phyloP scores from a whole-genome alignment of 2,113 vertebrate genomes.

The Forbesichthys agassizii region DNA sequence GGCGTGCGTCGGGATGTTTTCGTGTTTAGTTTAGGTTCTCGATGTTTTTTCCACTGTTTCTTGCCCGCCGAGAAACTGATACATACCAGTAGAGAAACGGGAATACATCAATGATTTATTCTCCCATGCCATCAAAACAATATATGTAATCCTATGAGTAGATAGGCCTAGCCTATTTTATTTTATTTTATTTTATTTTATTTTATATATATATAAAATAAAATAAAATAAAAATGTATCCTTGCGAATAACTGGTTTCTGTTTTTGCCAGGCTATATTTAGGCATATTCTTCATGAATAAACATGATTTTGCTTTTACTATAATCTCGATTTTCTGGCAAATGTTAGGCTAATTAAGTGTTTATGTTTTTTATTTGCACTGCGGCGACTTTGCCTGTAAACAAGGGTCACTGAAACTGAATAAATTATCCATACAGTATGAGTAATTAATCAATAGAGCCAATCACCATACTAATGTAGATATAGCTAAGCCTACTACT shows the following conservation, averaged over 20 bases:
- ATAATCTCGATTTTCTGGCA: not conserved
- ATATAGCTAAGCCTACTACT: not conserved
- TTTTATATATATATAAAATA: too few relatives aligned
- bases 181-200: too few relatives aligned
- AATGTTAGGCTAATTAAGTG: not conserved
- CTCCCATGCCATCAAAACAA: conserved; percentile 6
- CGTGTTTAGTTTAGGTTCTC: not conserved
- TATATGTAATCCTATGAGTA: conserved; percentile 5
- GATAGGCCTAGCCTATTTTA: not conserved
- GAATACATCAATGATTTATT: conserved; percentile 36
- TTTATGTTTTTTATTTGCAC: not conserved
- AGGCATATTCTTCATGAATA: conserved; percentile 1
- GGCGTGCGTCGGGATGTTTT: conserved; percentile 24
- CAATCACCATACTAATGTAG: not conserved
- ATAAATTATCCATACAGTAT: not conserved
- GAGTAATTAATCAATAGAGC: not conserved
- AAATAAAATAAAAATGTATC: too few relatives aligned
- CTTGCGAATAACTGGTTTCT: not conserved
- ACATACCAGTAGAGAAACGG: not conserved
- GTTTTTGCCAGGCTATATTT: not conserved
- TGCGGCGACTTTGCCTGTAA: not conserved
- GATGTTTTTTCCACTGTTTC: not conserved
- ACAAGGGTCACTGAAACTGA: not conserved
- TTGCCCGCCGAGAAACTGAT: conserved; percentile 3
- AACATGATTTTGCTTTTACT: not conserved